Evolutionary conservation across 2,888 invertebrate species (phyloP).

Genomic region (Ophion slaviceki): DNA sequence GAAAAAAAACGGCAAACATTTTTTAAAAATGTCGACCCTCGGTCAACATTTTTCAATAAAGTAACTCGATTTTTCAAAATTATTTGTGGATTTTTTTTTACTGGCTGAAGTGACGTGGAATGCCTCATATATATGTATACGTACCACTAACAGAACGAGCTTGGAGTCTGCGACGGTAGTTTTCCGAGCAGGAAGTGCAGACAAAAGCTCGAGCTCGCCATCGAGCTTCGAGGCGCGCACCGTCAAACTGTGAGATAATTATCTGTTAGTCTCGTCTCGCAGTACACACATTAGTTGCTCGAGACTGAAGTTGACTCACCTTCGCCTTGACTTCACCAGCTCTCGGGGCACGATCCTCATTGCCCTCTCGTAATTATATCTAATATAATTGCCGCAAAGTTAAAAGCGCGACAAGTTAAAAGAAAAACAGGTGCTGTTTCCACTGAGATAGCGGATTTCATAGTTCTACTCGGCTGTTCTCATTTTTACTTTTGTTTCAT

Average conservation of each 20-base stretch:
- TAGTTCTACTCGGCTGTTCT: too few relatives aligned
- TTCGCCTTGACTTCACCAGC: constrained; percentile 1
- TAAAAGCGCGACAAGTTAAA: background rate
- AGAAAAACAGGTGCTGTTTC: background rate
- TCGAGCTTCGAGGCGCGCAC: background rate
- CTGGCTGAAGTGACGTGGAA: too few relatives aligned
- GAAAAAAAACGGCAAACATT: too few relatives aligned
- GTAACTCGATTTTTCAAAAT: too few relatives aligned
- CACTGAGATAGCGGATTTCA: too few relatives aligned
- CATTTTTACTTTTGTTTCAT: background rate
- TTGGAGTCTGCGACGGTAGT: constrained; percentile 14
- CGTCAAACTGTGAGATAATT: constrained; percentile 40
- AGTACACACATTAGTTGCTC: constrained; percentile 14
- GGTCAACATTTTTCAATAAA: too few relatives aligned
- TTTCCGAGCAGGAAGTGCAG: constrained; percentile 28
- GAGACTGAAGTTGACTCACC: constrained; percentile 9
- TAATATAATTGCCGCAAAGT: background rate
- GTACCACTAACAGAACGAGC: background rate
- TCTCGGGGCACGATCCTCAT: background rate
- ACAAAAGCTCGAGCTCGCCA: constrained; percentile 18
- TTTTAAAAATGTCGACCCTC: too few relatives aligned
- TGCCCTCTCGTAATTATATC: background rate
- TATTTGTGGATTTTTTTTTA: too few relatives aligned
- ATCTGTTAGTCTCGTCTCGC: constrained; percentile 14
- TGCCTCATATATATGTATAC: background rate